phyloP scores from a whole-genome alignment of 2,113 vertebrate genomes.

The Nipponia nippon region DNA sequence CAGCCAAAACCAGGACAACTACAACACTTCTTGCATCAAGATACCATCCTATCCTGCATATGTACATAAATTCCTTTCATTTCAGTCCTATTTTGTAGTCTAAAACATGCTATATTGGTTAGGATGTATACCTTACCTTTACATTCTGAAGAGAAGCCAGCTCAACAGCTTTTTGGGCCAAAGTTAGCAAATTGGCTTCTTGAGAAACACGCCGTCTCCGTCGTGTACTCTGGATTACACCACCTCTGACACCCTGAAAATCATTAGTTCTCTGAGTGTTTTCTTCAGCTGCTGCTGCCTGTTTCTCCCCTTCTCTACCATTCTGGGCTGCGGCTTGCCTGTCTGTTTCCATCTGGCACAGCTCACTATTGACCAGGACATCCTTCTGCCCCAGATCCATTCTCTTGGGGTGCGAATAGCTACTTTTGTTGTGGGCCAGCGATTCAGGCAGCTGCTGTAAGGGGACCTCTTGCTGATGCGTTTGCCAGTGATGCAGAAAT shows the following conservation, averaged over 20 bases:
- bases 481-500: slow-evolving; percentile 74
- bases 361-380: slow-evolving; percentile 45
- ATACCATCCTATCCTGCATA: not conserved
- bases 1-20: too few species aligned
- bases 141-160: slow-evolving; percentile 85
- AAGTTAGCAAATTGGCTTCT: slow-evolving; percentile 92
- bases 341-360: slow-evolving; percentile 61
- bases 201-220: slow-evolving; percentile 88
- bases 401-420: slow-evolving; percentile 21
- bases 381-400: slow-evolving; percentile 49
- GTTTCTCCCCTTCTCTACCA: slow-evolving; percentile 65
- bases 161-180: slow-evolving; percentile 94
- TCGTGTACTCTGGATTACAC: slow-evolving; percentile 90
- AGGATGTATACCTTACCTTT: slow-evolving; percentile 59
- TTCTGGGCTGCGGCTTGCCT: slow-evolving; percentile 61
- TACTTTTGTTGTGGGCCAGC: slow-evolving; percentile 42
- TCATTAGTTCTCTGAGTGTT: slow-evolving; percentile 56
- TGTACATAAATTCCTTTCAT: not conserved
- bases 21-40: not conserved
- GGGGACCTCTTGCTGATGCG: slow-evolving; percentile 65
- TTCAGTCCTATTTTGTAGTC: not conserved
- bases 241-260: slow-evolving; percentile 80
- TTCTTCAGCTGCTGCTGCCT: slow-evolving; percentile 34
- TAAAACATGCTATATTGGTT: not conserved
- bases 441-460: slow-evolving; percentile 66